Conservation (phyloP, 2,797 vertebrate genomes). For the Acanthiza pusilla region DNA sequence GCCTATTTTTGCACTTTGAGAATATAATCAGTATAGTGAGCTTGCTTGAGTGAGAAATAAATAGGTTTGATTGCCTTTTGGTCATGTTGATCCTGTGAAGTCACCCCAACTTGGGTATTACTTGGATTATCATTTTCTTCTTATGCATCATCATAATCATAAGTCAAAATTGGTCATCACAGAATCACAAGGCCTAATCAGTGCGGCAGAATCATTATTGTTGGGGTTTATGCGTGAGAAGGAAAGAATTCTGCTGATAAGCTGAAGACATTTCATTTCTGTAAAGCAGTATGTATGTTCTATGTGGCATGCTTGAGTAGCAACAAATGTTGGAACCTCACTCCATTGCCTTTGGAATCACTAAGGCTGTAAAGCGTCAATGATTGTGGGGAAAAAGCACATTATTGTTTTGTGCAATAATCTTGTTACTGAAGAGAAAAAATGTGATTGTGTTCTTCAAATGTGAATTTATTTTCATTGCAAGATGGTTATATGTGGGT, state of each 20-base stretch:
- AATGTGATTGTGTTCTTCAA: neutral
- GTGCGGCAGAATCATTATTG: neutral
- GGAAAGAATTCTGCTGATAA: neutral
- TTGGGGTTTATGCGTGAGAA: neutral
- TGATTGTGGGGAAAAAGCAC: neutral
- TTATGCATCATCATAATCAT: neutral
- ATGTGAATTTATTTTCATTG: slow-evolving; percentile 21
- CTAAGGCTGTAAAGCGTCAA: neutral
- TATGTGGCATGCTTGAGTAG: neutral
- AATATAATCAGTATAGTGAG: neutral
- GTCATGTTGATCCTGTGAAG: neutral
- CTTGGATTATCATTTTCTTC: neutral
- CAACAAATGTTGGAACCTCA: neutral
- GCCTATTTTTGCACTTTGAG: neutral
- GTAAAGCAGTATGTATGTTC: neutral
- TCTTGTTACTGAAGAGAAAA: neutral
- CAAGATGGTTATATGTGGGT: neutral
- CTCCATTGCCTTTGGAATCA: neutral
- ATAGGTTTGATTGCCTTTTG: neutral
- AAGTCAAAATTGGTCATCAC: neutral
- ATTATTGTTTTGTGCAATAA: neutral
- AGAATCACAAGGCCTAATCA: neutral
- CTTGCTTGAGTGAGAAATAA: neutral
- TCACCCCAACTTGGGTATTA: neutral
- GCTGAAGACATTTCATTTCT: neutral